Percentiles rank a stretch among this genome's conserved stretches.
Conservation (phyloP, 2,888 invertebrate genomes). For the Aleiodes alternator region DNA sequence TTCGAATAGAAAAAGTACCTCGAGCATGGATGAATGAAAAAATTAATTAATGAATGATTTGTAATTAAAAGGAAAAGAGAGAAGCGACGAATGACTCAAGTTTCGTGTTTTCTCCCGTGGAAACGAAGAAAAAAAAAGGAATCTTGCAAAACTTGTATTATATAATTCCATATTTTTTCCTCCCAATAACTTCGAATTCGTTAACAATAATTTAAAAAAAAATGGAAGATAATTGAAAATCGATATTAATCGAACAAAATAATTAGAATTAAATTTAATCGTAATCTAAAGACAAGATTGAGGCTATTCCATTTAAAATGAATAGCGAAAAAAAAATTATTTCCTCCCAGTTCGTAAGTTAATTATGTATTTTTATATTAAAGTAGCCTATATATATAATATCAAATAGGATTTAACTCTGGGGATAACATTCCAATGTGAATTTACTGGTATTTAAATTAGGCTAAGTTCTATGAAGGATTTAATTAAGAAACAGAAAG, state of each 20-base stretch:
- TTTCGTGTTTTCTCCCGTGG: constrained; percentile 39
- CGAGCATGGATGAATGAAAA: constrained; percentile 55
- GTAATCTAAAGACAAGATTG: constrained; percentile 68
- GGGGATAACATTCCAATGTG: constrained; percentile 18
- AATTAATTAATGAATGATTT: constrained; percentile 42
- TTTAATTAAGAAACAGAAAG: neutral
- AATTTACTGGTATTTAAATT: constrained; percentile 63
- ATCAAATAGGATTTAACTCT: constrained; percentile 28
- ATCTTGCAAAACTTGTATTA: constrained; percentile 62
- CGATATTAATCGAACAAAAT: constrained; percentile 38
- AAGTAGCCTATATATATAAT: constrained; percentile 73
- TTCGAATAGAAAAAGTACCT: constrained; percentile 55
- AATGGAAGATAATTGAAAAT: constrained; percentile 46
- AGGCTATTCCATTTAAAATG: constrained; percentile 67
- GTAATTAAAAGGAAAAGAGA: constrained; percentile 29
- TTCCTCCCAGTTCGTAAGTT: constrained; percentile 73
- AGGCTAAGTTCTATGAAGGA: constrained; percentile 51
- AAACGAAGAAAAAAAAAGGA: constrained; percentile 58
- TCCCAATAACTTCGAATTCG: constrained; percentile 61
- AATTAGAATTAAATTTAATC: constrained; percentile 60
- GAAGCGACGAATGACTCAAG: constrained; percentile 58
- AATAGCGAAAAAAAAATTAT: constrained; percentile 67
- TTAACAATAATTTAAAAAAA: constrained; percentile 52
- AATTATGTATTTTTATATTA: constrained; percentile 76
- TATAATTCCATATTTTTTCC: constrained; percentile 68